Percentiles rank a stretch among this genome's conserved stretches.
These are phyloP conservation scores for Pristionchus japonicus DNA, from an alignment of 2,888 invertebrate species.

Conservation along the genomic window DNA sequence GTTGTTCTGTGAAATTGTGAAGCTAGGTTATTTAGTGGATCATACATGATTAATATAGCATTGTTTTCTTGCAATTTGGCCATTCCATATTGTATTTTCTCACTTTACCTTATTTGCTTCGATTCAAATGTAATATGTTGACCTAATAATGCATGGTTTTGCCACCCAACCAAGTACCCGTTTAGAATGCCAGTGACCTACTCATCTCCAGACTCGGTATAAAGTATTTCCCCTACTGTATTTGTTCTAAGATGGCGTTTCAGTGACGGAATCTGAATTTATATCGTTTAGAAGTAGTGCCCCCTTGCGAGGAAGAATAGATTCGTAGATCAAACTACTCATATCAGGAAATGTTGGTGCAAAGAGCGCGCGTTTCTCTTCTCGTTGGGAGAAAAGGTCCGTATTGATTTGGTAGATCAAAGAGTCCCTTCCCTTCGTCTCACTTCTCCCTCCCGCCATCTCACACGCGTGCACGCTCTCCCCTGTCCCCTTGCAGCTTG, in stretches of 20 bases:
- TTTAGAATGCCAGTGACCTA: background rate
- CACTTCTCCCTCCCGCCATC: too few relatives aligned
- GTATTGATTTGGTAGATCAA: background rate
- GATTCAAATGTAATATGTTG: background rate
- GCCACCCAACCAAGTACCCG: background rate
- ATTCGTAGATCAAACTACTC: conserved; percentile 9
- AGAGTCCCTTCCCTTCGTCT: background rate
- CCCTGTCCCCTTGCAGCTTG: background rate
- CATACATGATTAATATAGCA: background rate
- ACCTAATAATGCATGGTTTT: background rate
- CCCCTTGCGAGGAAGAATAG: background rate
- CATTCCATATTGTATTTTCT: background rate
- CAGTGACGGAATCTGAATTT: background rate
- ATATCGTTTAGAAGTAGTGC: background rate
- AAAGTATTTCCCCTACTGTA: background rate
- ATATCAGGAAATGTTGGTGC: background rate
- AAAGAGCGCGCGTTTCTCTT: conserved; percentile 27
- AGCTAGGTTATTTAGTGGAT: background rate
- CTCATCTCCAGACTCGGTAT: conserved; percentile 10
- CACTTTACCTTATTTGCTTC: conserved; percentile 16
- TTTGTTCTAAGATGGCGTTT: background rate
- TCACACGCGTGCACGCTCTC: background rate
- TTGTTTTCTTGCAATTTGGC: background rate
- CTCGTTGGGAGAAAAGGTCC: conserved; percentile 34
- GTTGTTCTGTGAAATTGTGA: background rate